Evolutionary conservation across 2,888 invertebrate species (phyloP), one percentile per base, ranked within the genome.

Genomic region (Serrognathus titanus): DNA sequence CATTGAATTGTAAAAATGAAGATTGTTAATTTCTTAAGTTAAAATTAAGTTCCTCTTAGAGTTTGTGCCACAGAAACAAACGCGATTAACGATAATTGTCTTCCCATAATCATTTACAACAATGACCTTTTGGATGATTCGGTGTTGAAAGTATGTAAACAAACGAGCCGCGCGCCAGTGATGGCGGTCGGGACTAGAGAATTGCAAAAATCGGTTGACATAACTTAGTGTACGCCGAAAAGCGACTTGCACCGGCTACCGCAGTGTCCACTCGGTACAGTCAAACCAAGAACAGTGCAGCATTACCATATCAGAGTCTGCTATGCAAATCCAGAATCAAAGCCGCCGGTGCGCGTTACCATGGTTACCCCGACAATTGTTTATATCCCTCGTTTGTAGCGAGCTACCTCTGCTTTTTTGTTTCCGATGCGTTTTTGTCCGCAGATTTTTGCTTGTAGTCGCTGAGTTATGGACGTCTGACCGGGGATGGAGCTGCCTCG

Each of bases 261-360:
- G 74, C 72, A 65, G 66, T 72, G 72, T 72, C 73, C 72, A 71
- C 69, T 70, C 67, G 64, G 72, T 74, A 73, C 73, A 72, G 73
- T 70, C 72, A 62, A 63, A 60, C 68, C 71, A 73, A 74, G 71
- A 71, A 67, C 69, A 65, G 60, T 69, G 69, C 71, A 71, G 70
- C 74, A 75, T 75, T 75, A 75, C 75, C 75, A 75, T 75, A 75
- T 75, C 74, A 67, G 73, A 74, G 73, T 71, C 73, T 70, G 72
- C 75, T 75, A 75, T 75, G 75, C 75, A 75, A 75, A 75, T 75
- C 71, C 68, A 67, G 69, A 73, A 73, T 74, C 74, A 74, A 75
- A 75, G 74, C 73, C 66, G 74, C 75, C 75, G 75, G 71, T 65
- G 71, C 69, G 67, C 72, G 71, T 72, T 72, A 70, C 74, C 70